Evolutionary conservation across 2,797 vertebrate species (phyloP), one percentile per base, ranked within the genome.

Genomic region (Hippoglossus hippoglossus): DNA sequence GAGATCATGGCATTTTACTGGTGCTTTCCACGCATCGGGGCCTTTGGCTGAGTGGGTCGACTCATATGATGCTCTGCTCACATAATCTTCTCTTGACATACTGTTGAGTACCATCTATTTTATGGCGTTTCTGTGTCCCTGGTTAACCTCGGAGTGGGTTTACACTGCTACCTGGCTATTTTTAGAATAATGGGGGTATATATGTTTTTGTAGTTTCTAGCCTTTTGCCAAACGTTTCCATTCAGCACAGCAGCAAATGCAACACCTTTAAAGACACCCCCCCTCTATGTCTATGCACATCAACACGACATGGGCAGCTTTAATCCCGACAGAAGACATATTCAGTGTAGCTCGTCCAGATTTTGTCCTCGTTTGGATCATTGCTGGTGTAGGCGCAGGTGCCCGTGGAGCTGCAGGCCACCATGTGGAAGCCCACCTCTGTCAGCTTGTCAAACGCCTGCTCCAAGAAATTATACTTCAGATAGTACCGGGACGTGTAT

Each of bases 321-420:
- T 94, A 98, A 86, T 98, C 96, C 90, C 96, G 95, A 73, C 96
- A 97, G 91, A 98, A 99, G 86, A 98, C 96, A 63, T 98, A 98
- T 90, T 99, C 97, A 36, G 97, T 98, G 92, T 98, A 98, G 93
- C 97, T 98, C 60, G 97, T 98, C 97, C 97, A 98, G 77, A 98
- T 96, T 93, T 97, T 97, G 94, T 98, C 96, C 56, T 98, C 97
- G 78, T 94, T 96, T 67, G 96, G 96, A 55, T 98, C 96, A 5
- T 89, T 95, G 25, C 96, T 97, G 90, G 96, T 95, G 79, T 96
- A 96, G 57, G 96, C 95, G 89, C 96, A 98, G 69, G 96, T 97
- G 80, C 96, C 97, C 0, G 96, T 96, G 83, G 97, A 97, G 91
- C 96, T 98, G 91, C 96, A 97, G 58, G 96, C 96, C 87, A 96